phyloP scores from a whole-genome alignment of 1,140 invertebrate genomes.

The Oedothorax gibbosus region DNA sequence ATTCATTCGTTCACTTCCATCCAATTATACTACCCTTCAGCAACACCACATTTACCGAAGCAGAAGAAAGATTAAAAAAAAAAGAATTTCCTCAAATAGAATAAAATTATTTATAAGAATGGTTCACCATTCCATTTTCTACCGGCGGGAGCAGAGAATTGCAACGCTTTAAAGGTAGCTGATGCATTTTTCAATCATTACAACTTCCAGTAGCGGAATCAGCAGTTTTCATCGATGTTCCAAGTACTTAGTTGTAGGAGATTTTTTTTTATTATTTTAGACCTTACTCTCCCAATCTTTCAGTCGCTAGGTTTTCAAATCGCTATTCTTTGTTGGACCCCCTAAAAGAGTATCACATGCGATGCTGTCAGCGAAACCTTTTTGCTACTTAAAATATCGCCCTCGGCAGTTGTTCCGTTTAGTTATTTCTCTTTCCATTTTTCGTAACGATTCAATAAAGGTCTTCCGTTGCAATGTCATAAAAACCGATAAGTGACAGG shows the following conservation, averaged over 20 bases:
- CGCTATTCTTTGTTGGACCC: constrained; percentile 9
- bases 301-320: constrained; percentile 31
- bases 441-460: constrained; percentile 57
- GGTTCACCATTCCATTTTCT: constrained; percentile 39
- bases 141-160: neutral
- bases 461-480: constrained; percentile 35
- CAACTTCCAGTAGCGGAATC: constrained; percentile 25
- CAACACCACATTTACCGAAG: neutral
- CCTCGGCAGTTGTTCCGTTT: constrained; percentile 16
- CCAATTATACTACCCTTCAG: no score
- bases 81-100: constrained; percentile 1
- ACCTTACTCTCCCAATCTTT: constrained; percentile 29
- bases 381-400: constrained; percentile 22
- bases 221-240: constrained; percentile 48
- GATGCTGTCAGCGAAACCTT: constrained; percentile 48
- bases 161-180: constrained; percentile 27
- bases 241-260: constrained; percentile 30
- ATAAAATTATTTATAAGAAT: constrained; percentile 30
- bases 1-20: no score
- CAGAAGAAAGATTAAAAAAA: constrained; percentile 29
- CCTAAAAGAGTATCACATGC: constrained; percentile 49
- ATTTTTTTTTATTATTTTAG: constrained; percentile 25
- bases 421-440: constrained; percentile 39
- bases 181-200: constrained; percentile 50
- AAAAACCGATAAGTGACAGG: constrained; percentile 56